Percentiles rank a stretch among this genome's conserved stretches.
Conservation (phyloP, 64 coral and sea anemone genomes). For the Stichodactyla helianthus region DNA sequence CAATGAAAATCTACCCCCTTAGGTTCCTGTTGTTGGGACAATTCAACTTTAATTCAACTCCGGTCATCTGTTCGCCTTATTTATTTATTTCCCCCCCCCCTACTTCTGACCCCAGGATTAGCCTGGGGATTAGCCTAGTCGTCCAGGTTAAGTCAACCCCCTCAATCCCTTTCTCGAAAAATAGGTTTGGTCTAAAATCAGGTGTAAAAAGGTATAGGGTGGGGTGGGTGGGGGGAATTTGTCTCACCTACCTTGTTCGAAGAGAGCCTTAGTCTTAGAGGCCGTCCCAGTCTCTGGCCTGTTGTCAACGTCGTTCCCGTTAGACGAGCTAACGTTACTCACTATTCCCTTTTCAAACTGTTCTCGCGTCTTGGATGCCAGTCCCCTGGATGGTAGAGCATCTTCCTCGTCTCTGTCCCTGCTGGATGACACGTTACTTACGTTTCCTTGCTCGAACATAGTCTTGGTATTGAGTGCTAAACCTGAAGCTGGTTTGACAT, state of each 20-base stretch:
- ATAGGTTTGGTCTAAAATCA: no score
- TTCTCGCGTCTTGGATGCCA: conserved; percentile 36
- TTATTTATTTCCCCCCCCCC: no score
- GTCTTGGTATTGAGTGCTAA: not conserved
- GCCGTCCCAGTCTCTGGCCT: conserved; percentile 31
- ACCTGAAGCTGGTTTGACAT: not conserved
- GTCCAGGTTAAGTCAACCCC: no score
- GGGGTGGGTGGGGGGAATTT: not conserved
- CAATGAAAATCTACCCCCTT: no score
- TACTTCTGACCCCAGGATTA: no score
- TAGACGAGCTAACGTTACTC: conserved; percentile 23
- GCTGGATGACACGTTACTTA: conserved; percentile 19
- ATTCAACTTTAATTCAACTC: no score
- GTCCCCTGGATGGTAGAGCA: conserved; percentile 23
- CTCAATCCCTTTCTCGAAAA: no score
- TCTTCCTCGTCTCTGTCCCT: conserved; percentile 35
- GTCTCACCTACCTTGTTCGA: conserved; percentile 32
- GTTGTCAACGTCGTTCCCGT: conserved; percentile 1
- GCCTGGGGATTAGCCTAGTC: no score
- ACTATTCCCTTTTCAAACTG: conserved; percentile 33
- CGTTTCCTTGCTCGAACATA: conserved; percentile 50
- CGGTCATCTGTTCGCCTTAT: no score
- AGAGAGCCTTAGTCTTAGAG: conserved; percentile 37
- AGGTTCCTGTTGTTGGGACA: no score
- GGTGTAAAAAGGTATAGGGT: no score